phyloP scores from a whole-genome alignment of 2,888 invertebrate species.

The Aphodius sticticus region DNA sequence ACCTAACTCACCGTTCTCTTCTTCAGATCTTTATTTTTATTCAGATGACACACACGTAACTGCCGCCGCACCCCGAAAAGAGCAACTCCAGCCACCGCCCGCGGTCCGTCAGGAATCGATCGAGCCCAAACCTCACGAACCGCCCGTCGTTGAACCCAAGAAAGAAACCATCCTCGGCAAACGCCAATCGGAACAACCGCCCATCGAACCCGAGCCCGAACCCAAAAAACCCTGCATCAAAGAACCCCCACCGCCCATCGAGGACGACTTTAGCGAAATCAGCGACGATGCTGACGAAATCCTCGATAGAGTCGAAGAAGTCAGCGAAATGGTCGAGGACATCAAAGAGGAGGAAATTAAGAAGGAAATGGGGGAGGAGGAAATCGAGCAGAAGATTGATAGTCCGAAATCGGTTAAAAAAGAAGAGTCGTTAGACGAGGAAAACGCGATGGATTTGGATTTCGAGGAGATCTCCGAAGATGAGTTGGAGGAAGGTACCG shows the following conservation, averaged over 20 bases:
- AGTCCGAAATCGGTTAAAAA: slow-evolving; percentile 49
- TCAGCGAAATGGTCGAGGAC: slow-evolving; percentile 42
- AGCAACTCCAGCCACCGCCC: slow-evolving; percentile 20
- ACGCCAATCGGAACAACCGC: slow-evolving; percentile 53
- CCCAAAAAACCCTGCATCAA: slow-evolving; percentile 61
- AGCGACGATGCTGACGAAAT: slow-evolving; percentile 91
- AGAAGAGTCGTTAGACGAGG: slow-evolving; percentile 67
- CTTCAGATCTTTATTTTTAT: slow-evolving; percentile 35
- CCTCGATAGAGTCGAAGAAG: slow-evolving; percentile 76
- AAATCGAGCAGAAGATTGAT: slow-evolving; percentile 48
- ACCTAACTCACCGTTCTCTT: slow-evolving; percentile 18
- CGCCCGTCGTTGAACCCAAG: slow-evolving; percentile 45
- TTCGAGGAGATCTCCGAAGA: slow-evolving; percentile 93
- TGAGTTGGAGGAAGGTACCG: slow-evolving; percentile 84
- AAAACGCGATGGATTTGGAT: slow-evolving; percentile 74
- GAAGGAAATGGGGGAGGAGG: slow-evolving; percentile 46
- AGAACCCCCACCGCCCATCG: slow-evolving; percentile 61
- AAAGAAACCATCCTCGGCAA: slow-evolving; percentile 47
- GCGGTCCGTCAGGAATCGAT: slow-evolving; percentile 26
- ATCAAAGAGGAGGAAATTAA: slow-evolving; percentile 39
- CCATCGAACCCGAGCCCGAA: slow-evolving; percentile 58
- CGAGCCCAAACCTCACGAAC: slow-evolving; percentile 47
- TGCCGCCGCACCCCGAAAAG: no score
- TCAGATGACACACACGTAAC: slow-evolving; percentile 27
- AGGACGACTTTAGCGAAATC: slow-evolving; percentile 84